Conservation (phyloP, 2,797 vertebrate species). For the Acanthopagrus latus region DNA sequence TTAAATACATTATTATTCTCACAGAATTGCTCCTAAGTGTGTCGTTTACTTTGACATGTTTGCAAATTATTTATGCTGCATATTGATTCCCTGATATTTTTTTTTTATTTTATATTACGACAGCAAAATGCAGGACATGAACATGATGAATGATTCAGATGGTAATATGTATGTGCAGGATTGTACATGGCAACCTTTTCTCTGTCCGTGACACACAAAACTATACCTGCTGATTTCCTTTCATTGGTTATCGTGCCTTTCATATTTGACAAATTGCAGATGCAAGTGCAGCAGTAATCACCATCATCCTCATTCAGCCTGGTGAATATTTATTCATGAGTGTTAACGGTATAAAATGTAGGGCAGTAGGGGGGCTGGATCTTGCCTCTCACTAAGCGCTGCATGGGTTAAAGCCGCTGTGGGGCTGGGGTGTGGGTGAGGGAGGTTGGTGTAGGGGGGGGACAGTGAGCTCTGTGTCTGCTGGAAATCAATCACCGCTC, state of each 20-base stretch:
- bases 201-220: not conserved
- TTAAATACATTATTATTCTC: slow-evolving; percentile 1
- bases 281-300: not conserved
- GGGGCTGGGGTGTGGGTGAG: slow-evolving; percentile 41
- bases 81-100: not conserved
- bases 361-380: slow-evolving; percentile 71
- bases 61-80: slow-evolving; percentile 21
- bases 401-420: slow-evolving; percentile 75
- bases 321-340: slow-evolving; percentile 27
- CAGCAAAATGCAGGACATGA: slow-evolving; percentile 11
- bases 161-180: slow-evolving; percentile 16
- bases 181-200: not conserved
- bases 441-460: slow-evolving; percentile 40
- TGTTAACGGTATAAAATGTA: slow-evolving; percentile 71
- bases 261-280: slow-evolving; percentile 11
- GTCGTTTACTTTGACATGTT: slow-evolving; percentile 9
- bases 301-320: slow-evolving; percentile 8
- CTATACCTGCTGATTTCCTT: not conserved
- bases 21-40: not conserved
- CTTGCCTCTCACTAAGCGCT: slow-evolving; percentile 65
- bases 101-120: not conserved
- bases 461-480: slow-evolving; percentile 77
- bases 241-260: not conserved
- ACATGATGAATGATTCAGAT: slow-evolving; percentile 38
- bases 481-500: slow-evolving; percentile 80